Base-by-base conservation (phyloP, 2,888 invertebrate species). In the Lydus trimaculatus region DNA sequence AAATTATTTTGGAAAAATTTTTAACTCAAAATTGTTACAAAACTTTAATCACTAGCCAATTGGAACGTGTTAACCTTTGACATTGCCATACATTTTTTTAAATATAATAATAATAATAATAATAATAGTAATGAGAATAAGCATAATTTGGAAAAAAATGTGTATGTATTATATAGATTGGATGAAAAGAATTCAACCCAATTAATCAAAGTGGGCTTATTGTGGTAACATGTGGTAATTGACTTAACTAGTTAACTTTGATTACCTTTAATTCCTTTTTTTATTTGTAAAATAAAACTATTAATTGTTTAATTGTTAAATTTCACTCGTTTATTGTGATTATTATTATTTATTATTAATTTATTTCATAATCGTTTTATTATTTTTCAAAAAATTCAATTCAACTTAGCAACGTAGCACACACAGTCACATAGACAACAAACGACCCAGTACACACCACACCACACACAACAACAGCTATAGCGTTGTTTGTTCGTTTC, bases 401-500 rank as follows among this genome's bases (percentile, higher is more conserved):
- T 20, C 8, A 9, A 9, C 25, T 52, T 52, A 52, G 25, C 52
- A 52, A 23, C 25, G 25, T 23, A 25, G 23, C 25, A 2, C n/a
- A 52, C 20, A 20, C 20, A 52, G 25, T 48, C 20, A 20, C 20
- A 20, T 20, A 48, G n/a, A 48, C 48, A 17, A 48, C 8, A 48
- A 48, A 48, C 17, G 8, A 20, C 11, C 52, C 23, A 52, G 4
- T 43, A 43, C 3, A n/a, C n/a, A n/a, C 39, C 39, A 39, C 39
- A 15, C 2, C n/a, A 17, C 17, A 33, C 33, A 33, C 6, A n/a
- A 28, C 17, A 17, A 17, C 43, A 43, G 2, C 43, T n/a, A n/a
- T n/a, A 52, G 25, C 25, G 52, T 52, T 52, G 52, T 52, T 43
- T 5, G 43, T 43, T 52, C 23, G 52, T 52, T 52, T 52, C 52